Conservation (phyloP, 2,113 vertebrate species). For the Prunella fulvescens region DNA sequence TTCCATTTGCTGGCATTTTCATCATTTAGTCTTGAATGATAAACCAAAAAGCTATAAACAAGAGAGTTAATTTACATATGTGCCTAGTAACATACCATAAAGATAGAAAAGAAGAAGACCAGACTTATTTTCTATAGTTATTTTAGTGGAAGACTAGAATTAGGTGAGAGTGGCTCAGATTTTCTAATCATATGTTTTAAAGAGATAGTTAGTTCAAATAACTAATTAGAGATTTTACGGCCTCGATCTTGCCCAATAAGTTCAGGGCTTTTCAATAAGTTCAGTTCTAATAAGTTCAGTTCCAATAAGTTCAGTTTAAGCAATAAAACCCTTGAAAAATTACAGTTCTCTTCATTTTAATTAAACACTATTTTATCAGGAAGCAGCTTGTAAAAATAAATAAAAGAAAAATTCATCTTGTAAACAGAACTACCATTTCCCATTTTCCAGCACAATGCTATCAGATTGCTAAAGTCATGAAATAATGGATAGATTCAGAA, state of each 20-base stretch:
- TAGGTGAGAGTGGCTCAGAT: neutral
- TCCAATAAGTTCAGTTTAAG: neutral
- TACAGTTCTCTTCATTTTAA: neutral
- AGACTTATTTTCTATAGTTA: neutral
- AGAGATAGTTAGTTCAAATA: neutral
- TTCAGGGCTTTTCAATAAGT: neutral
- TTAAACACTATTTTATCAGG: neutral
- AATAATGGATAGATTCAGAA: neutral
- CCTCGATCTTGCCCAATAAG: rapidly evolving
- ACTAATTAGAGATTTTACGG: neutral
- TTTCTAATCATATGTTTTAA: neutral
- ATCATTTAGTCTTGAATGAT: neutral
- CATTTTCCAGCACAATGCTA: neutral
- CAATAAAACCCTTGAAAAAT: neutral
- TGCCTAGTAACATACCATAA: neutral
- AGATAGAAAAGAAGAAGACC: neutral
- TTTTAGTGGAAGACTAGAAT: neutral
- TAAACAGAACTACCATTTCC: neutral
- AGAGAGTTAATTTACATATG: neutral
- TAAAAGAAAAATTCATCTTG: neutral
- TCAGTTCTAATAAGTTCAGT: no score
- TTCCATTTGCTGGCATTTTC: neutral
- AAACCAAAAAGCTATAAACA: neutral
- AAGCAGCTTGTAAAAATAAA: neutral
- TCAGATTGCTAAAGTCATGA: neutral